Evolutionary conservation across 2,888 invertebrate species (phyloP).

Genomic region (Hemicrepidius hirtus): DNA sequence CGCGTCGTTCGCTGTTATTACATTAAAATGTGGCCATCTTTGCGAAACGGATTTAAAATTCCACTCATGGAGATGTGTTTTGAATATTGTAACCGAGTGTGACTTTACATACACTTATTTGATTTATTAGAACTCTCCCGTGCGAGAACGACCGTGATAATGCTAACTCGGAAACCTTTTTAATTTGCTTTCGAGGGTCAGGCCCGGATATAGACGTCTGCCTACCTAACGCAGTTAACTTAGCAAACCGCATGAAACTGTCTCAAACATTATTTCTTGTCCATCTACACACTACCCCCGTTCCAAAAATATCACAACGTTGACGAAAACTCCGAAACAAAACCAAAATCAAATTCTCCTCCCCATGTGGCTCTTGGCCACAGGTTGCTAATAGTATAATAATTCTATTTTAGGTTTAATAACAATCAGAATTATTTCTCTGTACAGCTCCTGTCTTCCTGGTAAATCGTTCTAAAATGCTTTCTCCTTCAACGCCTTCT

Average conservation of each 20-base stretch:
- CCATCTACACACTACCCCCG: neutral
- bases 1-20: constrained; percentile 66
- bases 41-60: constrained; percentile 71
- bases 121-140: constrained; percentile 67
- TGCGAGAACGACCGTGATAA: constrained; percentile 46
- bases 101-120: constrained; percentile 70
- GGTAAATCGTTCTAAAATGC: no score
- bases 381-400: no score
- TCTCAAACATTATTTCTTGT: constrained; percentile 14
- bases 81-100: constrained; percentile 69
- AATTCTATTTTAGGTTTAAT: no score
- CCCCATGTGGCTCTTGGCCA: no score
- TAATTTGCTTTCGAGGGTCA: constrained; percentile 49
- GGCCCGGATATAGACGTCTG: constrained; percentile 45
- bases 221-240: constrained; percentile 41
- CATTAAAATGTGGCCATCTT: constrained; percentile 70
- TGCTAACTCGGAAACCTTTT: constrained; percentile 46
- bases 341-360: neutral
- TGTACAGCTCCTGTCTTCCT: no score
- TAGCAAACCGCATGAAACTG: constrained; percentile 30
- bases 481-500: no score
- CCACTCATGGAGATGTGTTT: constrained; percentile 68
- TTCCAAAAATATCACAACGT: neutral
- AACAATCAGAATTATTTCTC: no score
- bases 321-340: neutral